A percentile compares a stretch with the other conserved stretches of the same genome.
Evolutionary conservation across 2,113 vertebrate genomes (phyloP).

Genomic region (Labeo rohita): DNA sequence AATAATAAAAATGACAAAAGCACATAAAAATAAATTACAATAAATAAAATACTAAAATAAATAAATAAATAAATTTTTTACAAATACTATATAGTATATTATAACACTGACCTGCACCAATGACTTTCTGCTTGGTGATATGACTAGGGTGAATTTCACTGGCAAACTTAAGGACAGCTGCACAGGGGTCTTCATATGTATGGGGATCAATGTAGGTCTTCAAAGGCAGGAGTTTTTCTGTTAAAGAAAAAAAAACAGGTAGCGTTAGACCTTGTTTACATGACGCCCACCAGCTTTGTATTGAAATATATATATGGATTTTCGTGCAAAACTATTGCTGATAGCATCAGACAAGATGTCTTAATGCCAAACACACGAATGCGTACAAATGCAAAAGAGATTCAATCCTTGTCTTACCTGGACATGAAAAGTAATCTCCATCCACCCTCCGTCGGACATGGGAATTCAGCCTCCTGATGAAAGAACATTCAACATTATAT

Average conservation of each 20-base stretch:
- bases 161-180: slow-evolving; percentile 94
- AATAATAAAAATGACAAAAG: background rate
- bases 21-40: background rate
- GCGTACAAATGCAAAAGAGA: background rate
- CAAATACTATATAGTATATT: background rate
- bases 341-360: background rate
- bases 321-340: background rate
- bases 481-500: slow-evolving; percentile 57
- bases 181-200: slow-evolving; percentile 96
- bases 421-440: slow-evolving; percentile 88
- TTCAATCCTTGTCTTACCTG: slow-evolving; percentile 74
- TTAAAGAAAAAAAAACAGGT: background rate
- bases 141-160: slow-evolving; percentile 87
- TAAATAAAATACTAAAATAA: background rate
- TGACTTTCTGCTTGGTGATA: slow-evolving; percentile 91
- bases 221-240: slow-evolving; percentile 93
- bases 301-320: background rate
- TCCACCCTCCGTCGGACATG: slow-evolving; percentile 81
- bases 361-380: background rate
- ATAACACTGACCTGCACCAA: slow-evolving; percentile 81
- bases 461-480: slow-evolving; percentile 78
- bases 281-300: background rate
- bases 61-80: background rate
- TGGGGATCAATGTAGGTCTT: slow-evolving; percentile 97
- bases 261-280: background rate